Evolutionary conservation across 2,888 invertebrate species (phyloP).

Genomic region (Ectemnius continuus): DNA sequence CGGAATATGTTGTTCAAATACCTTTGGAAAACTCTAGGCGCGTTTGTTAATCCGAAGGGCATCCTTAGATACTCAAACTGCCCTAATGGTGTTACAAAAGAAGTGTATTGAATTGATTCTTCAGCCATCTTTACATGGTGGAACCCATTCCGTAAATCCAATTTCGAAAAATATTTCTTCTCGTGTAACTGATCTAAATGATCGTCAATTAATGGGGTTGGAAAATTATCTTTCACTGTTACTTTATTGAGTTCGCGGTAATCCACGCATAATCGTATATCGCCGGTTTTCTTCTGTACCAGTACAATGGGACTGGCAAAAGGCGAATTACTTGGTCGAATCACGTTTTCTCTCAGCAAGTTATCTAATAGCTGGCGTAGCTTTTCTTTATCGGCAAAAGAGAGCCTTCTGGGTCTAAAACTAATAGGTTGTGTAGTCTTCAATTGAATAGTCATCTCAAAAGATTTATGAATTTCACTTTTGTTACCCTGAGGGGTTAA

Average conservation of each 20-base stretch:
- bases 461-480: not conserved
- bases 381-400: conserved; percentile 9
- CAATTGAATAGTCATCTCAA: not conserved
- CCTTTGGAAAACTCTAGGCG: not conserved
- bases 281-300: conserved; percentile 8
- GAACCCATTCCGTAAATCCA: conserved; percentile 12
- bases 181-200: not conserved
- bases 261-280: conserved; percentile 14
- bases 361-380: not conserved
- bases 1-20: not conserved
- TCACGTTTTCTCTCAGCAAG: not conserved
- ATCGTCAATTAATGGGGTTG: conserved; percentile 14
- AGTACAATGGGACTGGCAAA: conserved; percentile 15
- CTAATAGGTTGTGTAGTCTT: conserved; percentile 9
- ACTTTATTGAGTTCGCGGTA: conserved; percentile 16
- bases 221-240: conserved; percentile 13
- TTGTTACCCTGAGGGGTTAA: not conserved
- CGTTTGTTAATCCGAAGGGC: conserved; percentile 10
- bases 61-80: conserved; percentile 9
- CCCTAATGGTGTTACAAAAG: conserved; percentile 7
- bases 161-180: conserved; percentile 5
- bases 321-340: conserved; percentile 18
- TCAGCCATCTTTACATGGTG: not conserved
- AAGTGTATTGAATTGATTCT: not conserved
- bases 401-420: not conserved